These are phyloP conservation scores for Acropternis orthonyx DNA, from an alignment of 2,797 vertebrate species.

Conservation along the genomic window DNA sequence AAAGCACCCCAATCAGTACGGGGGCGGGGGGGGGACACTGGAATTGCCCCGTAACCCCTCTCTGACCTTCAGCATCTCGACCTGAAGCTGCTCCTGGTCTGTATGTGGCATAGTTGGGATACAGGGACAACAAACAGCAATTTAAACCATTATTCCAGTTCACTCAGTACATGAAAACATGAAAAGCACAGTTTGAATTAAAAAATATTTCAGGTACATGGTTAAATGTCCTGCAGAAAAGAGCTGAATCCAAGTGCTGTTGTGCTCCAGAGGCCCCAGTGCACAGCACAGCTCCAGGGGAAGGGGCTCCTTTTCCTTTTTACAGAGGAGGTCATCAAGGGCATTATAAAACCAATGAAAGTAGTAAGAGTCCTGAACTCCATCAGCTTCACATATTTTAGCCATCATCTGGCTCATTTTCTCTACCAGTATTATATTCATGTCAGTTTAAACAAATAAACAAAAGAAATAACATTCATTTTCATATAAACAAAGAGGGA, in stretches of 20 bases:
- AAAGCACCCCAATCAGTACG: not conserved
- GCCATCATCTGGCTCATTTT: not conserved
- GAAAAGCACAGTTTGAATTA: not conserved
- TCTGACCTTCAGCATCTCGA: not conserved
- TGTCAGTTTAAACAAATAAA: not conserved
- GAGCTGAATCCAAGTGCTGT: not conserved
- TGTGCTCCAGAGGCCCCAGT: not conserved
- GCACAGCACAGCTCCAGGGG: not conserved
- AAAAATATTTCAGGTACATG: not conserved
- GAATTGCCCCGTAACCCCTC: not conserved
- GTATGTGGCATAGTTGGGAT: fast-evolving
- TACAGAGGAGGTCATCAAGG: not conserved
- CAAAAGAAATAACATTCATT: not conserved
- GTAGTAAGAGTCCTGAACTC: not conserved
- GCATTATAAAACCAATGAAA: not conserved
- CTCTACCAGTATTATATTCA: not conserved
- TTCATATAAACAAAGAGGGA: not conserved
- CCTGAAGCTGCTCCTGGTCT: not conserved
- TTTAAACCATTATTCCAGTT: not conserved
- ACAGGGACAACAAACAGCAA: not conserved
- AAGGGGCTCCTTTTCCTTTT: not conserved
- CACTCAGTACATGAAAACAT: not conserved
- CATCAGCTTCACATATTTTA: not conserved
- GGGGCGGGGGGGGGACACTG: not conserved
- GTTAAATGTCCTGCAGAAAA: not conserved